phyloP scores from a whole-genome alignment of 30 jellyfish, hydroid and myxozoan species.

The Catostylus mosaicus region DNA sequence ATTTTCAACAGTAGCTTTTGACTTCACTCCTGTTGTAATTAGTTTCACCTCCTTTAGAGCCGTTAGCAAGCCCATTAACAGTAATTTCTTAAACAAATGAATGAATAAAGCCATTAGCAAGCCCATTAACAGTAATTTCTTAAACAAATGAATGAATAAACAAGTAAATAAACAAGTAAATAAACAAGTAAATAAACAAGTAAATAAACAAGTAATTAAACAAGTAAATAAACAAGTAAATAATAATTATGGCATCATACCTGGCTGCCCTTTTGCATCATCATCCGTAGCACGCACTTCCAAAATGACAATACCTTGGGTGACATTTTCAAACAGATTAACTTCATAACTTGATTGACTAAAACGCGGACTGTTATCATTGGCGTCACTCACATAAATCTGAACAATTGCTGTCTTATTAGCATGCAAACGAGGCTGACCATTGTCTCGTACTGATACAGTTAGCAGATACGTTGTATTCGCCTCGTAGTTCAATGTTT shows the following conservation, averaged over 20 bases:
- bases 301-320: constrained; percentile 33
- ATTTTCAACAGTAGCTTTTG: too few species aligned
- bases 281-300: constrained; percentile 59
- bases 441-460: constrained; percentile 77
- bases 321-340: constrained; percentile 69
- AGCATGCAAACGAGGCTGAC: constrained; percentile 71
- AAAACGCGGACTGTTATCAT: constrained; percentile 83
- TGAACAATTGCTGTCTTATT: constrained; percentile 67
- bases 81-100: too few species aligned
- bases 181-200: too few species aligned
- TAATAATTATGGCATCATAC: constrained; percentile 7
- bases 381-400: constrained; percentile 73
- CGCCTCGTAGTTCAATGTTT: constrained; percentile 58
- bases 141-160: too few species aligned
- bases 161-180: too few species aligned
- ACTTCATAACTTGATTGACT: constrained; percentile 44
- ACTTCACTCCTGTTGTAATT: too few species aligned
- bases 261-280: constrained; percentile 81
- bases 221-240: too few species aligned
- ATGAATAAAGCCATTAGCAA: too few species aligned
- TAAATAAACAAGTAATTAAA: too few species aligned
- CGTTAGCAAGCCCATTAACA: too few species aligned
- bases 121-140: too few species aligned
- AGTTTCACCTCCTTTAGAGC: too few species aligned
- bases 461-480: constrained; percentile 52